Evolutionary conservation across 2,888 invertebrate species (phyloP), one percentile per base, ranked within the genome.

Genomic region (Ectemnius continuus): DNA sequence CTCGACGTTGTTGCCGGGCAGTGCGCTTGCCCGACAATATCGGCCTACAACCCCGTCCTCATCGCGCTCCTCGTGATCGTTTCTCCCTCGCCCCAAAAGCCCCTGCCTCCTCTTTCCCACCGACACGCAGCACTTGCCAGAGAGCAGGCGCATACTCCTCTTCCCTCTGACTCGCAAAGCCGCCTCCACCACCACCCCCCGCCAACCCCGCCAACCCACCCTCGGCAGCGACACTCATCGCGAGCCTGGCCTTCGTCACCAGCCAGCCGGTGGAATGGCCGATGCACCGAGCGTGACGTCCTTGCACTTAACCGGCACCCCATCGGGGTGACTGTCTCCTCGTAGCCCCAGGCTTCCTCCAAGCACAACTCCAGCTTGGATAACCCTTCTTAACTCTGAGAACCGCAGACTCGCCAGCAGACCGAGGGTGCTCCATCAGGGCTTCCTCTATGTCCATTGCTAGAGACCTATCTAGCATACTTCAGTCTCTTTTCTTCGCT

Each of bases 11-110:
- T 71, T 57, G 45, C 52, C 63, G 59, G 36, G 56, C 70, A 84
- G 74, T 78, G 83, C 83, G 83, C 83, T 70, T 83, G 83, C 83
- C 61, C 83, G 76, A 80, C 79, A 82, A 83, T 84, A 84, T 84
- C 83, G 83, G 83, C 82, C 80, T 82, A 78, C 75, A 78, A 81
- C 83, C 83, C 83, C 69, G 62, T 70, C 60, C 48, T n/a, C 63
- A 46, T 52, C 4, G n/a, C n/a, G n/a, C 4, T 52, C 16, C 52
- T 14, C 52, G n/a, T 14, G 52, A 13, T 16, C 52, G 52, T 14
- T 14, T 52, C 52, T 52, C 52, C 16, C 1, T 52, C 52, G 6
- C 52, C 52, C n/a, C 16, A 16, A 6, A 11, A 13, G n/a, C 13
- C 14, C 13, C 14, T 52, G 8, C 6, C n/a, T 52, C 5, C 16